Conservation (phyloP, 2,113 vertebrate species). For the Puma concolor region DNA sequence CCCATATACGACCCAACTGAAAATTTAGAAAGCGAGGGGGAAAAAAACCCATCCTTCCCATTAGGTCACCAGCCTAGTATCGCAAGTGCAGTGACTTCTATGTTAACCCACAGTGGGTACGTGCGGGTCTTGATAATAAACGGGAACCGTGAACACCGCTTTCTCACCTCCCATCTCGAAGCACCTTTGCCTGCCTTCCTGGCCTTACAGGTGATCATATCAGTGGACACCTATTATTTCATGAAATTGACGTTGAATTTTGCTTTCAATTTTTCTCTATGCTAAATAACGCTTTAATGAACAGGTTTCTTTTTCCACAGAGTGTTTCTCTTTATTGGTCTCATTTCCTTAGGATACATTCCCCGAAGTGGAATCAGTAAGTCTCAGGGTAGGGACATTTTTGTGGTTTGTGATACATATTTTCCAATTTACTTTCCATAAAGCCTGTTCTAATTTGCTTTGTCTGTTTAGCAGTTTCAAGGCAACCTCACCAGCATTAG, state of each 20-base stretch:
- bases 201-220: neutral
- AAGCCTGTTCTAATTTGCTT: constrained; percentile 60
- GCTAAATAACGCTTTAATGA: neutral
- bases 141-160: neutral
- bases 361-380: constrained; percentile 62
- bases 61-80: neutral
- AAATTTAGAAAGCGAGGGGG: constrained; percentile 49
- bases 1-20: constrained; percentile 40
- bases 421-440: constrained; percentile 74
- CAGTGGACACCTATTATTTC: constrained; percentile 3
- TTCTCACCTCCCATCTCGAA: neutral
- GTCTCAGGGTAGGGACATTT: constrained; percentile 69
- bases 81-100: neutral
- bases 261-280: constrained; percentile 21
- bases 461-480: constrained; percentile 47
- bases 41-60: neutral
- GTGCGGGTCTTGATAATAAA: neutral
- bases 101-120: neutral
- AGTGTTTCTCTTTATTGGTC: constrained; percentile 51
- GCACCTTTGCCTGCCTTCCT: neutral
- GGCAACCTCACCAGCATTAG: constrained; percentile 7
- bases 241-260: neutral
- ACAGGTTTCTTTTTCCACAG: constrained; percentile 1
- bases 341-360: constrained; percentile 71
- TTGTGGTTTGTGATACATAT: constrained; percentile 73